Base-by-base conservation (phyloP, 2,797 vertebrate species). In the Sebastes hopkinsi region DNA sequence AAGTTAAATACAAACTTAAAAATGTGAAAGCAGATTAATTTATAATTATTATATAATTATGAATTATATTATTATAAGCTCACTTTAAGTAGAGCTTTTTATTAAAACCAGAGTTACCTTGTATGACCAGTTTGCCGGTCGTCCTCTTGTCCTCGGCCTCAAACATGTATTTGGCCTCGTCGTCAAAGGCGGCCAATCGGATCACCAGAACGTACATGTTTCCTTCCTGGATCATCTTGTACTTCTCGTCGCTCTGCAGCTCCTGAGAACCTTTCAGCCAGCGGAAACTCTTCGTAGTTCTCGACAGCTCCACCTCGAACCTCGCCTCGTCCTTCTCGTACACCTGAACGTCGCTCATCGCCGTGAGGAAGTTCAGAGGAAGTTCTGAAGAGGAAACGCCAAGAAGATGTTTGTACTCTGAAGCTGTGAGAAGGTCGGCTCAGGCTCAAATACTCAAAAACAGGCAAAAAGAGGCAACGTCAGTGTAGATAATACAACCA, bases 71-170 rank as follows among this genome's bases (percentile, higher is more conserved):
- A 42, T 42, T 16, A 42, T 42, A 16, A 42, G 6, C 38, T 11
- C 6, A 20, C 6, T 12, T 29, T 50, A 23, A 29, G 65, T 23
- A 36, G 8, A 12, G 20, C 8, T 25, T 22, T 13, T 29, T 1
- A 3, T 25, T 2, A 14, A 25, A 54, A 12, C 29, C 3, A 1
- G 4, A 0, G 1, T 56, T 23, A 92, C 92, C 98, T 96, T 99
- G 97, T 67, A 99, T 98, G 84, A 97, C 89, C 18, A 99, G 94
- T 85, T 99, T 99, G 80, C 89, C 97, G 14, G 94, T 94, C 4
- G 97, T 97, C 89, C 94, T 96, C 90, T 99, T 99, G 89, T 99
- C 98, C 88, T 99, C 99, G 0, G 98, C 98, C 93, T 99, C 98
- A 92, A 99, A 99, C 42, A 96, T 97, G 79, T 99, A 99, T 90